phyloP scores from a whole-genome alignment of 2,113 vertebrate genomes.

The Anguilla japonica region DNA sequence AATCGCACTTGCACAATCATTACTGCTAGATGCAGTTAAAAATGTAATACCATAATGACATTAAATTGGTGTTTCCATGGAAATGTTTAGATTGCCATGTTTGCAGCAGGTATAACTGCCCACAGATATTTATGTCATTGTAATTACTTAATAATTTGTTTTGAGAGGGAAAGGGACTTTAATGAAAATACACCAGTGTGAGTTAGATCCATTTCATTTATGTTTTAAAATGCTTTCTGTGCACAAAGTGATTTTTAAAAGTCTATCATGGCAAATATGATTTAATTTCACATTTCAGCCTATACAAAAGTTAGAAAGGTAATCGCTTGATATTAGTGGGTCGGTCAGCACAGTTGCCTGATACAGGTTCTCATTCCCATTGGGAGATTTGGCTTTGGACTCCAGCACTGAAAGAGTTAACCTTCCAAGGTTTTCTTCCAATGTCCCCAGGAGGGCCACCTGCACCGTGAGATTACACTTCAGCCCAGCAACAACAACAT shows the following conservation, averaged over 20 bases:
- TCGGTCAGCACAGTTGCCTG: background rate
- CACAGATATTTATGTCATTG: too few relatives aligned
- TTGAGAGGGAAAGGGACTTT: too few relatives aligned
- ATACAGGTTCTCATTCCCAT: background rate
- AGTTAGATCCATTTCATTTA: too few relatives aligned
- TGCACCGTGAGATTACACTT: slow-evolving; percentile 60
- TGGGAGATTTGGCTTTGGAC: background rate
- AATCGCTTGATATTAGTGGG: slow-evolving; percentile 1
- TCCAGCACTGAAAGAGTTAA: slow-evolving; percentile 51
- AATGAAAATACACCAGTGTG: too few relatives aligned
- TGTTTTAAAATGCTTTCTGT: too few relatives aligned
- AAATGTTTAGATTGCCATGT: too few relatives aligned
- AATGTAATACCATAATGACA: background rate
- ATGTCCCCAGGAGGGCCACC: slow-evolving; percentile 55
- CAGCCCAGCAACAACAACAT: slow-evolving; percentile 54
- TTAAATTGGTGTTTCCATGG: background rate
- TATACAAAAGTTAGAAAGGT: background rate
- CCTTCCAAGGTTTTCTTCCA: background rate
- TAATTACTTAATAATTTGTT: too few relatives aligned
- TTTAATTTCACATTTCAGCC: background rate
- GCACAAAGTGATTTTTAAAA: too few relatives aligned
- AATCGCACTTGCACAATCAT: background rate
- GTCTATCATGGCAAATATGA: background rate
- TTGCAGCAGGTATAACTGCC: too few relatives aligned
- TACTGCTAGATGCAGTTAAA: background rate